phyloP scores from a whole-genome alignment of 2,113 vertebrate species.

The Globicephala melas region DNA sequence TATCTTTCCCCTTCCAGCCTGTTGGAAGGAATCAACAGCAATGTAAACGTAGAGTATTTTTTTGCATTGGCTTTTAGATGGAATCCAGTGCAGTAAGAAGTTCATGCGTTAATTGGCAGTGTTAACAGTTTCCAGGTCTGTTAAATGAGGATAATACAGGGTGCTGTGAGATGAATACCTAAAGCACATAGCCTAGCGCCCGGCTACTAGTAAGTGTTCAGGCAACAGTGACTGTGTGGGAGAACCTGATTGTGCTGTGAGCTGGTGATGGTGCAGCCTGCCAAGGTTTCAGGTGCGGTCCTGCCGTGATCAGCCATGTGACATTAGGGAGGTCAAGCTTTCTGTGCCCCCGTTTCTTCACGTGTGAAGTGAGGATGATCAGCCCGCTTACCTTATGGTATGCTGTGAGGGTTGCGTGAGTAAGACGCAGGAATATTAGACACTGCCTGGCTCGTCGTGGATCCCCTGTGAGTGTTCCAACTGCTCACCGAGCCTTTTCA shows the following conservation, averaged over 20 bases:
- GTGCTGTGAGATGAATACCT: neutral
- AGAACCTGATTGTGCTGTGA: accelerated
- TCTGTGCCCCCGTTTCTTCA: neutral
- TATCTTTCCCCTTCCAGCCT: neutral
- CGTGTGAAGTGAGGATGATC: neutral
- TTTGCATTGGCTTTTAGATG: neutral
- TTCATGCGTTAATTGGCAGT: neutral
- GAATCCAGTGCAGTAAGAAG: neutral
- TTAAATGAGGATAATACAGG: neutral
- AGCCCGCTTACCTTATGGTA: too few species aligned
- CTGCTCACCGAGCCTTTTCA: neutral
- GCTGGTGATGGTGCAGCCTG: accelerated
- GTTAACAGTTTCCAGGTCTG: neutral
- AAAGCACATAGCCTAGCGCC: neutral
- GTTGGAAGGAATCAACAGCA: neutral
- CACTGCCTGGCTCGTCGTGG: accelerated
- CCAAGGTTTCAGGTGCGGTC: neutral
- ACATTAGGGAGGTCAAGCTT: neutral
- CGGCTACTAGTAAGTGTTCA: neutral
- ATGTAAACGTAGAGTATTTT: neutral
- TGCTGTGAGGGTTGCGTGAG: neutral
- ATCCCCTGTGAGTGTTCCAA: accelerated
- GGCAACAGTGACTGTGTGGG: too few species aligned
- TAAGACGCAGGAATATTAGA: neutral
- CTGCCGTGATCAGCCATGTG: neutral